Base-by-base conservation (phyloP, 1,140 invertebrate species). In the Lepidurus packardi region DNA sequence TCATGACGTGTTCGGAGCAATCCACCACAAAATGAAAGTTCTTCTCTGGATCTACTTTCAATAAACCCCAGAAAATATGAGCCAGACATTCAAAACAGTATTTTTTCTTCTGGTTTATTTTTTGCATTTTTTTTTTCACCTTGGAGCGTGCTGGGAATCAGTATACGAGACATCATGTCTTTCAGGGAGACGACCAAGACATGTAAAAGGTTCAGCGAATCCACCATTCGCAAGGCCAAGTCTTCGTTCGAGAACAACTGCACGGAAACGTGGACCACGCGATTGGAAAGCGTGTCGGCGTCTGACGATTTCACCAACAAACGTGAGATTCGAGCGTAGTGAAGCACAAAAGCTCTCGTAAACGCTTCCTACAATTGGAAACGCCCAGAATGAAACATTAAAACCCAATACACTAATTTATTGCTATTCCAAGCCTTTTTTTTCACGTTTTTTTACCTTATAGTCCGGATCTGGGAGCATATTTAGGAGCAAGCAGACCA, bases 181-280 rank as follows among this genome's bases (percentile, higher is more conserved):
- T 94, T 93, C 10, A 99, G 88, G 81, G 94, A 95, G 41, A 96
- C 91, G 75, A 98, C 94, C 92, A 99, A 96, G 1, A 97, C 94
- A 84, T 97, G 94, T 24, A 98, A 87, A 42, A 98, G 87, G 82
- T 94, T 92, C 65, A 96, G 88, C 81, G 96, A 90, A 81, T 96
- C 91, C 11, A 95, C 93, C 92, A 98, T 97, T 82, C 92, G 89
- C 24, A 93, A 86, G 1, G 96, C 95, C 7, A 98, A 86, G 45
- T 90, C 90, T 86, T 98, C 94, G 84, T 98, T 98, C 80, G 93
- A 96, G 85, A 98, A 98, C 73, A 99, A 85, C 85, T 93, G 96
- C 4, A 98, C 97, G 83, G 94, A 96, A 84, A 98, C 96, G 85
- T 98, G 97, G 1, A 98, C 96, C 6, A 98, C 95, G 75, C 95